phyloP scores from a whole-genome alignment of 2,113 vertebrate genomes.

The Petrocephalus microphthalmus region DNA sequence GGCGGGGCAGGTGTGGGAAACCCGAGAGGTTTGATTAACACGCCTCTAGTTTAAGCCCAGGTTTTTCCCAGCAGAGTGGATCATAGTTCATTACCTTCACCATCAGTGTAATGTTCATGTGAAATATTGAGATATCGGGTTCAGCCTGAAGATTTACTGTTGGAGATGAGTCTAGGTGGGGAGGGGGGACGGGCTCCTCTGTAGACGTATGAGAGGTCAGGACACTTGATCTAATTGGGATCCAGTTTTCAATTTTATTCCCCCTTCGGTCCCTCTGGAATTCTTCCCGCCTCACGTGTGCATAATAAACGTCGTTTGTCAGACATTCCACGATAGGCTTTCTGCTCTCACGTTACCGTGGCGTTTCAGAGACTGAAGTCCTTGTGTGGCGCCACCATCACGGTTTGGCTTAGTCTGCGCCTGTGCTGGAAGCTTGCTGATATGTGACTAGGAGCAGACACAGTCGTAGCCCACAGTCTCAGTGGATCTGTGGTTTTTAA shows the following conservation, averaged over 20 bases:
- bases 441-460: neutral
- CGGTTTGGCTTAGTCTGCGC: neutral
- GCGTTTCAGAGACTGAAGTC: neutral
- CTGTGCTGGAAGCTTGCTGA: neutral
- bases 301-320: neutral
- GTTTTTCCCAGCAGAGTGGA: neutral
- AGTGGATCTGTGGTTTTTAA: neutral
- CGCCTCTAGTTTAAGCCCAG: neutral
- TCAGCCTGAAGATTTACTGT: constrained; percentile 8
- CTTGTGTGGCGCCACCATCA: too few species aligned
- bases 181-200: neutral
- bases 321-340: neutral
- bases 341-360: neutral
- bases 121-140: constrained; percentile 7
- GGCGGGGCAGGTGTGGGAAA: neutral
- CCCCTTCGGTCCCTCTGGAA: neutral
- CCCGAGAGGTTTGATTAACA: neutral
- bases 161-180: neutral
- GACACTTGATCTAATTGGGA: neutral
- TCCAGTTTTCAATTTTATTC: neutral
- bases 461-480: neutral
- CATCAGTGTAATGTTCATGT: neutral
- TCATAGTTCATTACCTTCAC: neutral
- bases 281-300: neutral
- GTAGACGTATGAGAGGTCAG: neutral